A percentile compares a stretch with the other conserved stretches of the same genome.
These are phyloP conservation scores for Myodes glareolus DNA, from an alignment of 2,113 vertebrate genomes.

Conservation along the genomic window DNA sequence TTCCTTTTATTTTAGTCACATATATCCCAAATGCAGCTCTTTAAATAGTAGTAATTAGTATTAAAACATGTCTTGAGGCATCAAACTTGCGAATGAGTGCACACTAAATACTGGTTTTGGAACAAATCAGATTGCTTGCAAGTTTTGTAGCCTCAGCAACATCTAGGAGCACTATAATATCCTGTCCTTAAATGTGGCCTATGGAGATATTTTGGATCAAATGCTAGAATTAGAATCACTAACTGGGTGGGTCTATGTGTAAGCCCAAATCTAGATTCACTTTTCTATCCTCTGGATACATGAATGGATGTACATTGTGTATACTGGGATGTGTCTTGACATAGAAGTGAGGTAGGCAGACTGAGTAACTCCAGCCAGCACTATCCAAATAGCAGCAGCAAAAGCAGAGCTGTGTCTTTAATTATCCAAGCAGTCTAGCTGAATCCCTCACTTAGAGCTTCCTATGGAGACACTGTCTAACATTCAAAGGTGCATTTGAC, in stretches of 20 bases:
- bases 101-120: background rate
- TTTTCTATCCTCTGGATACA: conserved; percentile 43
- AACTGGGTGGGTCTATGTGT: background rate
- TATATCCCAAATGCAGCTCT: background rate
- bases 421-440: conserved; percentile 40
- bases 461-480: conserved; percentile 8
- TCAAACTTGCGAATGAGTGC: conserved; percentile 7
- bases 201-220: conserved; percentile 38
- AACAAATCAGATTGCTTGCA: background rate
- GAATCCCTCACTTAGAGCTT: conserved; percentile 57
- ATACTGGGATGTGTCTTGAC: conserved; percentile 16
- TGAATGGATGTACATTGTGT: conserved; percentile 4
- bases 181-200: background rate
- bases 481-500: conserved; percentile 46
- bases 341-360: background rate
- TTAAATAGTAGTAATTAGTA: conserved; percentile 1
- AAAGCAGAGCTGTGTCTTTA: conserved; percentile 59
- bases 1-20: background rate
- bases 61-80: conserved; percentile 7
- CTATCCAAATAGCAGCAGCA: conserved; percentile 26
- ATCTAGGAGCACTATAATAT: background rate
- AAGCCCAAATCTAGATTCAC: background rate
- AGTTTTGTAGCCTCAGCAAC: background rate
- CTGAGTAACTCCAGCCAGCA: conserved; percentile 38
- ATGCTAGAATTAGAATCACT: conserved; percentile 38